Conservation (phyloP, 1,140 invertebrate genomes). For the Leptopilina boulardi region DNA sequence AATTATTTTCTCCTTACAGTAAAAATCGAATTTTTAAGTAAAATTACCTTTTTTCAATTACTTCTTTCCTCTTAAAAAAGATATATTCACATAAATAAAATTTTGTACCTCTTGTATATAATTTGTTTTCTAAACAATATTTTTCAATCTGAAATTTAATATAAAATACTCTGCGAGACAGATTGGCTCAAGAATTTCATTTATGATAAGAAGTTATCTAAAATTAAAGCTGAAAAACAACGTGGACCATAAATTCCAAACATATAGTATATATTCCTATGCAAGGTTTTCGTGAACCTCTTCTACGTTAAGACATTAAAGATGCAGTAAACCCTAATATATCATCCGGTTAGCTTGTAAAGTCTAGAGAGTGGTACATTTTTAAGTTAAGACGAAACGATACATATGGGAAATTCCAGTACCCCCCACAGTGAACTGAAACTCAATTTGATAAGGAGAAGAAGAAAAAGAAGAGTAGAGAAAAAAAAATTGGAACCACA, state of each 20-base stretch:
- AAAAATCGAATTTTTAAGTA: no score
- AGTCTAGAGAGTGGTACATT: background rate
- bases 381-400: slow-evolving; percentile 20
- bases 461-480: slow-evolving; percentile 20
- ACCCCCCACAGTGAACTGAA: background rate
- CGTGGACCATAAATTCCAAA: background rate
- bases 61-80: no score
- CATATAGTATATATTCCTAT: background rate
- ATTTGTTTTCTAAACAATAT: background rate
- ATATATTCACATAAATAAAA: no score
- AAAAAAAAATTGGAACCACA: no score
- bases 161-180: background rate
- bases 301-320: background rate
- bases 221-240: slow-evolving; percentile 14
- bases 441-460: background rate
- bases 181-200: background rate
- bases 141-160: slow-evolving; percentile 6
- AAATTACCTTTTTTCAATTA: no score
- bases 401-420: slow-evolving; percentile 25
- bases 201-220: background rate
- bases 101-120: no score
- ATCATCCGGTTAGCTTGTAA: background rate
- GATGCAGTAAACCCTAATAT: slow-evolving; percentile 6
- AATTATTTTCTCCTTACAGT: no score
- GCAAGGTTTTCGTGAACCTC: background rate